Evolutionary conservation across 2,797 vertebrate species (phyloP).

Genomic region (Galagoides demidoff): DNA sequence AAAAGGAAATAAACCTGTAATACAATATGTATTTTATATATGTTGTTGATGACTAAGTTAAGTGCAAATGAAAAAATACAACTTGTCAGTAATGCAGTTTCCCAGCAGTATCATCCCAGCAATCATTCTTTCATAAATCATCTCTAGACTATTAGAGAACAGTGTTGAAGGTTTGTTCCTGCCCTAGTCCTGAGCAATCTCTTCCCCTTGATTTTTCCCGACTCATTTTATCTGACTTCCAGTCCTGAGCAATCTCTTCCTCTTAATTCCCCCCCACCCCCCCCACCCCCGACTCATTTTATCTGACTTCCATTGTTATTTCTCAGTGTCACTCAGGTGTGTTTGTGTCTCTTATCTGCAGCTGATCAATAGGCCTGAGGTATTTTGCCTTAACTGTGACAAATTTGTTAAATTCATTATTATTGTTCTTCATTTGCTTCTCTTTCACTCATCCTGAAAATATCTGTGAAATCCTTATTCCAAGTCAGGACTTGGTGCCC

Average conservation of each 20-base stretch:
- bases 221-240: neutral
- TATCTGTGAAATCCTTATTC: neutral
- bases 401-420: neutral
- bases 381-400: neutral
- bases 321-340: constrained; percentile 7
- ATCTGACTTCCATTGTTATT: neutral
- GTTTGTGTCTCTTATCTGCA: neutral
- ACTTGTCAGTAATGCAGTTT: neutral
- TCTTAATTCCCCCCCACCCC: neutral
- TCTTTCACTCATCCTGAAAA: constrained; percentile 14
- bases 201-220: neutral
- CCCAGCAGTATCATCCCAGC: neutral
- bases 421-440: neutral
- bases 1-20: neutral
- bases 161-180: neutral
- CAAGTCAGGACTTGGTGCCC: neutral
- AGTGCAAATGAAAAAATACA: neutral
- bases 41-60: neutral
- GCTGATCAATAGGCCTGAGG: neutral
- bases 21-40: neutral
- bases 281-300: neutral
- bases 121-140: neutral
- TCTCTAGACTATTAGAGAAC: neutral
- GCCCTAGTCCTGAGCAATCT: neutral
- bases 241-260: neutral